phyloP scores from a whole-genome alignment of 1,140 invertebrate genomes.

The Helicoverpa zea region DNA sequence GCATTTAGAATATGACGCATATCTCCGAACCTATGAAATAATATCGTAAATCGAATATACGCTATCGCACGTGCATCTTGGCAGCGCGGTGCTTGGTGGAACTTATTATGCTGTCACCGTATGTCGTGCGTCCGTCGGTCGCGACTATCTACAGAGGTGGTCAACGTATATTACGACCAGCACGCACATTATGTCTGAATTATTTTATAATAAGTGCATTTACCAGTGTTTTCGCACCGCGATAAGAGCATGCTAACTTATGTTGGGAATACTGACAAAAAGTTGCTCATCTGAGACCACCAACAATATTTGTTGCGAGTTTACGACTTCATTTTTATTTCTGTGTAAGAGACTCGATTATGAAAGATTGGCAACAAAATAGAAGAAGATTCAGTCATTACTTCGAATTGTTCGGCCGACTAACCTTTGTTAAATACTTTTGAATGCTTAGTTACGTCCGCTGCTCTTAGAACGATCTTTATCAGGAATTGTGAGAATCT shows the following conservation, averaged over 20 bases:
- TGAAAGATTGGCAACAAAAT: slow-evolving; percentile 36
- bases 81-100: slow-evolving; percentile 51
- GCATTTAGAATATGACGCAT: neutral
- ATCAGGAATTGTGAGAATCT: slow-evolving; percentile 67
- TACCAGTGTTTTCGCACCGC: neutral
- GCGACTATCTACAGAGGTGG: slow-evolving; percentile 68
- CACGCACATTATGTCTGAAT: slow-evolving; percentile 63
- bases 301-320: slow-evolving; percentile 11
- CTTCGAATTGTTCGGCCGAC: slow-evolving; percentile 41
- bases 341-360: slow-evolving; percentile 11
- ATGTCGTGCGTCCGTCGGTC: slow-evolving; percentile 62
- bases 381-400: slow-evolving; percentile 48
- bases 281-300: neutral
- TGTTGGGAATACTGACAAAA: neutral
- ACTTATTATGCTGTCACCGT: slow-evolving; percentile 74
- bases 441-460: slow-evolving; percentile 47
- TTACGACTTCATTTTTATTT: slow-evolving; percentile 16
- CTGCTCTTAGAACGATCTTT: slow-evolving; percentile 66
- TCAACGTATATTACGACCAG: slow-evolving; percentile 66
- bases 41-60: slow-evolving; percentile 56
- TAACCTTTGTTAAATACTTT: slow-evolving; percentile 49
- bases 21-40: slow-evolving; percentile 49
- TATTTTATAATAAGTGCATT: slow-evolving; percentile 48
- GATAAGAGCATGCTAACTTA: neutral
- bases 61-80: slow-evolving; percentile 80